Base-by-base conservation (phyloP, 2,797 vertebrate genomes). In the Notamacropus eugenii region DNA sequence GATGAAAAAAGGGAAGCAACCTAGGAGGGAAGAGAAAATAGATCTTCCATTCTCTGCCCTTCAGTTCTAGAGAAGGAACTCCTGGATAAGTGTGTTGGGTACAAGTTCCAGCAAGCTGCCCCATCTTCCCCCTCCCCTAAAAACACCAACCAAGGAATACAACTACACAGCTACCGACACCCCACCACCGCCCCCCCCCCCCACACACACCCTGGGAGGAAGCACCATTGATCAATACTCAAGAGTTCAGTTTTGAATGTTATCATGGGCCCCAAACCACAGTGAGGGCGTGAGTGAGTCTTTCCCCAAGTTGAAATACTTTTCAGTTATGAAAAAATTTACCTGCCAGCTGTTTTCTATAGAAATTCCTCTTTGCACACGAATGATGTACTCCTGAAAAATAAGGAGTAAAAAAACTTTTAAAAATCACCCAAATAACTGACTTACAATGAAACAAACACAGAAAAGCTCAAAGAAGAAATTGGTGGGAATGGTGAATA, bases 271-370 rank as follows among this genome's bases (percentile, higher is more conserved):
- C n/a, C 24, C 12, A 59, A 92, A 54, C 57, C 56, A 95, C 40
- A 57, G 52, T 95, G 96, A 93, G 62, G 55, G 74, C 12, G 19
- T 22, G 2, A 11, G 19, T 22, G 2, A 22, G 67, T 2, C 67
- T 22, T 27, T 67, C 93, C 54, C 92, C 74, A 92, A 40, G 50
- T 91, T 95, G 52, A 93, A 95, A 74, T 1, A 54, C 31, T 94
- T 96, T 94, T 87, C 91, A 54, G 46, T 24, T 40, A 94, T 34
- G 34, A 91, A 93, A 93, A 57, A 95, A 96, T 98, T 99, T 99
- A 99, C 99, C 99, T 99, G 99, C 99, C 99, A 99, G 97, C 99
- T 99, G 98, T 99, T 99, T 96, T 99, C 99, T 97, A 99, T 96
- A 87, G 99, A 99, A 98, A 99, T 99, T 91, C 99, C 99, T 98